phyloP scores from a whole-genome alignment of 2,113 vertebrate genomes.

The Chionomys nivalis region DNA sequence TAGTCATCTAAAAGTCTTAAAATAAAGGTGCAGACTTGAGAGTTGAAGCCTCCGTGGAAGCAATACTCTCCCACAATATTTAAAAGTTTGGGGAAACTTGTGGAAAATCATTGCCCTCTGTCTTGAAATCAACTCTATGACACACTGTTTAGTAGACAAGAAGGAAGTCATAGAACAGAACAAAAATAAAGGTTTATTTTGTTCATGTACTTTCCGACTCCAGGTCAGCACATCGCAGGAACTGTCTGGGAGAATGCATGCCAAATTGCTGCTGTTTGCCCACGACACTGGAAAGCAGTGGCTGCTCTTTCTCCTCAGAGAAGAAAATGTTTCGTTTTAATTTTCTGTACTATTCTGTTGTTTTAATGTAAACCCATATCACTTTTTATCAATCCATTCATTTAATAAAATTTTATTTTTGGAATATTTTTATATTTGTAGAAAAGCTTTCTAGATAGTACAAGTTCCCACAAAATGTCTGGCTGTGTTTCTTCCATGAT shows the following conservation, averaged over 20 bases:
- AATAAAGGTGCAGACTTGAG: not conserved
- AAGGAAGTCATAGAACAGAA: slow-evolving; percentile 18
- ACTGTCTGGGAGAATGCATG: not conserved
- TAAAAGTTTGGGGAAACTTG: not conserved
- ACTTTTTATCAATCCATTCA: not conserved
- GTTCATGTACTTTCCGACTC: not conserved
- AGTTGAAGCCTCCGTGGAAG: slow-evolving; percentile 1
- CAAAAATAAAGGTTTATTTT: slow-evolving; percentile 31
- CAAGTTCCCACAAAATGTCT: not conserved
- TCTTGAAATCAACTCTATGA: slow-evolving; percentile 7
- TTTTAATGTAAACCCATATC: not conserved
- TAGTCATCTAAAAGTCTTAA: slow-evolving; percentile 23
- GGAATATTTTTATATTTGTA: slow-evolving; percentile 17
- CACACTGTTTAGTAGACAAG: not conserved
- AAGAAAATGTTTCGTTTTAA: slow-evolving; percentile 18
- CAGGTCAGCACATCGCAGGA: not conserved
- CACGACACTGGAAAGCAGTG: not conserved
- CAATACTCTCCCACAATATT: slow-evolving; percentile 29
- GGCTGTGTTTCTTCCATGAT: not conserved
- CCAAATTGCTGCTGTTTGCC: slow-evolving; percentile 23
- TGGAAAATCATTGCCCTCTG: slow-evolving; percentile 40
- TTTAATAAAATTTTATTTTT: slow-evolving; percentile 37
- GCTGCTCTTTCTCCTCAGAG: not conserved
- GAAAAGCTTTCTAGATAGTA: not conserved
- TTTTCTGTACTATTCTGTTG: not conserved